A percentile compares a stretch with the other conserved stretches of the same genome.
Evolutionary conservation across 2,113 vertebrate genomes (phyloP).

Genomic region (Erythrolamprus reginae): DNA sequence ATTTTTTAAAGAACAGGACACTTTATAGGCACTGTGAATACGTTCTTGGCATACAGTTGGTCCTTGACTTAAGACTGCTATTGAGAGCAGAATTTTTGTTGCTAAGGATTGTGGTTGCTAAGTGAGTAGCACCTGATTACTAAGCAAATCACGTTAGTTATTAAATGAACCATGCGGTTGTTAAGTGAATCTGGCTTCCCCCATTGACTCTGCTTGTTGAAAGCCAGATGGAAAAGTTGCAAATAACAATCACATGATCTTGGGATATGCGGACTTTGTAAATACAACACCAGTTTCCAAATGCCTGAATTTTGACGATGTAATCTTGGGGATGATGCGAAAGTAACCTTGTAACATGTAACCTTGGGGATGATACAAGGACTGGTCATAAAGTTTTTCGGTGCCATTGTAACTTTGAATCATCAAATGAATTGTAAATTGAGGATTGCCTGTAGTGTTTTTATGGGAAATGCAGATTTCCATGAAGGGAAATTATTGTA

Average conservation of each 20-base stretch:
- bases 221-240: not conserved
- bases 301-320: not conserved
- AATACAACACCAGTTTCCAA: not conserved
- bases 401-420: not conserved
- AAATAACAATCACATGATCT: not conserved
- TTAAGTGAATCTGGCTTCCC: too few relatives aligned
- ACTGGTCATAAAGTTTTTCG: not conserved
- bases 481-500: not conserved
- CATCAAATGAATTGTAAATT: not conserved
- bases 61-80: not conserved
- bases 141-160: not conserved
- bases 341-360: too few relatives aligned
- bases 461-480: not conserved
- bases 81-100: not conserved
- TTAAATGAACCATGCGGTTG: not conserved
- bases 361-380: not conserved
- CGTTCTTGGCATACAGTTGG: not conserved
- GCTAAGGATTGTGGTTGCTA: not conserved
- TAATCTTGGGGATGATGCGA: not conserved
- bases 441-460: not conserved
- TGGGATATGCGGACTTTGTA: not conserved
- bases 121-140: not conserved
- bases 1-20: not conserved
- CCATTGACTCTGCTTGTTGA: not conserved
- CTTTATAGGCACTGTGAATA: not conserved